Evolutionary conservation across 53 echinoderm and acorn worm species (phyloP), one percentile per base, ranked within the genome.

Genomic region (Holothuria leucospilota): DNA sequence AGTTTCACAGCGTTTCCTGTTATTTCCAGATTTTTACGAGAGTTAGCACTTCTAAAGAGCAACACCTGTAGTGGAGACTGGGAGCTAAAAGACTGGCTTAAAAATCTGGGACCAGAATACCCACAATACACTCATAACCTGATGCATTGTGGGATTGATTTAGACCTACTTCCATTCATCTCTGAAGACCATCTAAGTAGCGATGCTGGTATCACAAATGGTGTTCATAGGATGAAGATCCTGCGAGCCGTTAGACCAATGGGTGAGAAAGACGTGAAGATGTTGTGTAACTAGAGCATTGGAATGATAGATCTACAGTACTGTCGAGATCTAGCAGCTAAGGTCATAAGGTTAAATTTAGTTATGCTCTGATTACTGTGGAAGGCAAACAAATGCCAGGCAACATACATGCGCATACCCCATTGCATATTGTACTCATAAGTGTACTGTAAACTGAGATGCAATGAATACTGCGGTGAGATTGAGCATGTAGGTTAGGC

Each of bases 171-270:
- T 16, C 93, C 95, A 2, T 95, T 89, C 53, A 90, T 99, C 24
- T 91, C 87, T 5, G 99, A 99, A 75, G 91, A 85, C 16, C 95
- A 95, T 51, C 89, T 99, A 14, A 86, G 82, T 24, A 88, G 66
- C 14, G 99, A 99, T 85, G 99, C 92, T 18, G 95, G 99, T 14
- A 95, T 99, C 41, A 95, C 99, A 26, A 99, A 99, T 82, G 99
- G 99, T 46, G 99, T 99, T 38, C 99, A 99, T 84, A 87, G 99
- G 10, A 93, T 95, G 93, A 95, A 94, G 85, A 99, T 99, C 51
- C 78, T 91, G 27, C 81, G 90, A 87, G 86, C 93, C 18, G 88
- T 96, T 78, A 87, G 90, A 71, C 93, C 93, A 62, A 82, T 85
- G 78, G 92, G 96, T 96, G 85, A 67, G 87, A 56, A 18, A 56